phyloP scores from a whole-genome alignment of 2,113 vertebrate genomes.

The Camelus bactrianus region DNA sequence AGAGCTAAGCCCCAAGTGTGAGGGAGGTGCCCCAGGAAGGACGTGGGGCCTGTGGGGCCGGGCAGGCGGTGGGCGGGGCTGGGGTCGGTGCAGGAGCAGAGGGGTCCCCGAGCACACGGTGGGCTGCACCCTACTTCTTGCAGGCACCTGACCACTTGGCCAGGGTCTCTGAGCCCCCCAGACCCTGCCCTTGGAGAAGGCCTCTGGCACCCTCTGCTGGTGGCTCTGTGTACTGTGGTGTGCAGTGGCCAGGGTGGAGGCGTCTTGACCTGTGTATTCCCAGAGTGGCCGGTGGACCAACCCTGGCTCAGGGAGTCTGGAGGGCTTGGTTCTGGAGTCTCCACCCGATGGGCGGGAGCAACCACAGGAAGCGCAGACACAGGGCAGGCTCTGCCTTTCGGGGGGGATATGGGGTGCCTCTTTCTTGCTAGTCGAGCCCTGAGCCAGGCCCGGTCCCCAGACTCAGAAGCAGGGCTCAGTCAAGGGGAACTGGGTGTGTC shows the following conservation, averaged over 20 bases:
- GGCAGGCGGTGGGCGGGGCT: neutral
- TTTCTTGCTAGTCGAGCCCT: accelerated
- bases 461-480: accelerated
- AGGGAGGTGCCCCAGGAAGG: neutral
- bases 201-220: slow-evolving; percentile 60
- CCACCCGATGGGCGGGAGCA: neutral
- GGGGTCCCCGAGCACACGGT: too few relatives aligned
- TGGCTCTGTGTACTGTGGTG: accelerated
- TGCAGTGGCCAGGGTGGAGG: accelerated
- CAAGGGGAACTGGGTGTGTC: neutral
- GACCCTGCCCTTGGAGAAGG: neutral
- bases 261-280: accelerated
- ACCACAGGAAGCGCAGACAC: accelerated
- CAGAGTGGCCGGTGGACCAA: accelerated
- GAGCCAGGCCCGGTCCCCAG: neutral
- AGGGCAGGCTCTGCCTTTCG: too few relatives aligned
- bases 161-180: accelerated
- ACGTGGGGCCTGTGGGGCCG: neutral
- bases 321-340: neutral
- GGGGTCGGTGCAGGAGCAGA: accelerated
- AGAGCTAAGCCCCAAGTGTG: neutral
- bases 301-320: accelerated
- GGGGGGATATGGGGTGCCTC: too few relatives aligned
- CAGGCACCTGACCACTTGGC: accelerated
- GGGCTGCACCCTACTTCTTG: accelerated